phyloP scores from a whole-genome alignment of 2,113 vertebrate genomes.

The Coregonus clupeaformis region DNA sequence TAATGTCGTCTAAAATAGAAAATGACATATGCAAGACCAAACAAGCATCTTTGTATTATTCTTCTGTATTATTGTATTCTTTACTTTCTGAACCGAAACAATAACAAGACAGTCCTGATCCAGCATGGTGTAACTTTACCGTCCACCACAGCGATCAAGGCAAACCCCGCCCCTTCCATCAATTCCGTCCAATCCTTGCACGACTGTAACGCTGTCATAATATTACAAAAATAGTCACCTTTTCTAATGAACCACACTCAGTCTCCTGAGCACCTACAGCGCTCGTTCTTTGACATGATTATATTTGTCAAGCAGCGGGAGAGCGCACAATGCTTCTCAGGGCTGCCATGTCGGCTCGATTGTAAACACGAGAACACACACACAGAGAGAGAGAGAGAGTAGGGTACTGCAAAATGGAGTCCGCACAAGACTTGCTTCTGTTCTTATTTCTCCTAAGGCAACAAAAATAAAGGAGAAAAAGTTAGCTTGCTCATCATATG shows the following conservation, averaged over 20 bases:
- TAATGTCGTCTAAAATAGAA: too few species aligned
- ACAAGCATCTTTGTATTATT: too few species aligned
- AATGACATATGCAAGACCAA: too few species aligned
- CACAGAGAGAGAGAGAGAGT: constrained; percentile 5
- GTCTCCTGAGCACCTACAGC: constrained; percentile 6
- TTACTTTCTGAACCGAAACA: constrained; percentile 53
- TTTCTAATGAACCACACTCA: neutral
- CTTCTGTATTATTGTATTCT: too few species aligned
- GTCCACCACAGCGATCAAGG: constrained; percentile 59
- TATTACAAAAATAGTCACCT: constrained; percentile 36
- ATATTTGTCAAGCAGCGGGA: neutral
- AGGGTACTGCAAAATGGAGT: constrained; percentile 71
- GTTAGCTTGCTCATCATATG: neutral
- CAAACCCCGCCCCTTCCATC: constrained; percentile 78
- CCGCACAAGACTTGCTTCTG: constrained; percentile 19
- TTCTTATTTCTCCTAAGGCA: neutral
- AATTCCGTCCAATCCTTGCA: constrained; percentile 77
- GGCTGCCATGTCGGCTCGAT: constrained; percentile 62
- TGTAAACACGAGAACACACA: constrained; percentile 62
- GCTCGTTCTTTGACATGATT: neutral
- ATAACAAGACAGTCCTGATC: constrained; percentile 40
- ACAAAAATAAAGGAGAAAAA: neutral
- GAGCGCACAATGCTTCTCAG: constrained; percentile 15
- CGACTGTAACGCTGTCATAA: constrained; percentile 73
- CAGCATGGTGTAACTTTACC: constrained; percentile 21